Base-by-base conservation (phyloP, 2,888 invertebrate genomes). In the Cancer borealis region DNA sequence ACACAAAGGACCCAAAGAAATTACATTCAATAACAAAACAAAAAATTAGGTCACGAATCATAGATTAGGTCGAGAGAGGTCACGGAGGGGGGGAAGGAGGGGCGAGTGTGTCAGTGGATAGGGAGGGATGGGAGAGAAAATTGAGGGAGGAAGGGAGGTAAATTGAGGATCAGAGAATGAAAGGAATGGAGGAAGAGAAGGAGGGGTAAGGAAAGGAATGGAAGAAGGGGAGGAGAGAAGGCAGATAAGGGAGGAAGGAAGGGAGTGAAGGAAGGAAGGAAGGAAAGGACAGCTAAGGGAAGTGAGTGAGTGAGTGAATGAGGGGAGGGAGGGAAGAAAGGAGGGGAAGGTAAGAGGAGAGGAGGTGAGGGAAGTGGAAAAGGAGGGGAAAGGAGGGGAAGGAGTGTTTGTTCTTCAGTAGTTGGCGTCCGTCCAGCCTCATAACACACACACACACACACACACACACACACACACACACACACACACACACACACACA, bases 381-480 rank as follows among this genome's bases (percentile, higher is more conserved):
- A 12, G 17, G 66, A 21, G n/a, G 17, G n/a, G n/a, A 14, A 21
- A 5, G n/a, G 66, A n/a, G 21, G 66, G n/a, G 66, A 66, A n/a
- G 66, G 21, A 45, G 14, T 4, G 39, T 39, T 88, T 39, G 21
- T 3, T 66, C n/a, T 17, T 66, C 66, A 66, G n/a, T 66, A 66
- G 17, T 66, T 66, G 66, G 66, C 66, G n/a, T 6, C 66, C n/a
- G n/a, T 66, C 66, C 66, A 66, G n/a, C 6, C 66, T n/a, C 2
- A 4, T n/a, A 66, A 66, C 66, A 26, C 30, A 79, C 45, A 87
- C 87, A 87, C 87, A 87, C 87, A 87, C 45, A 45, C 45, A 45
- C 39, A 87, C 87, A 46, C 66, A 66, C 66, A 66, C 66, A 66
- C 66, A 66, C 66, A 66, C n/a, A n/a, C 66, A n/a, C n/a, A 66